Percentiles rank a stretch among this genome's conserved stretches.
Evolutionary conservation across 2,797 vertebrate genomes (phyloP).

Genomic region (Liasis olivaceus): DNA sequence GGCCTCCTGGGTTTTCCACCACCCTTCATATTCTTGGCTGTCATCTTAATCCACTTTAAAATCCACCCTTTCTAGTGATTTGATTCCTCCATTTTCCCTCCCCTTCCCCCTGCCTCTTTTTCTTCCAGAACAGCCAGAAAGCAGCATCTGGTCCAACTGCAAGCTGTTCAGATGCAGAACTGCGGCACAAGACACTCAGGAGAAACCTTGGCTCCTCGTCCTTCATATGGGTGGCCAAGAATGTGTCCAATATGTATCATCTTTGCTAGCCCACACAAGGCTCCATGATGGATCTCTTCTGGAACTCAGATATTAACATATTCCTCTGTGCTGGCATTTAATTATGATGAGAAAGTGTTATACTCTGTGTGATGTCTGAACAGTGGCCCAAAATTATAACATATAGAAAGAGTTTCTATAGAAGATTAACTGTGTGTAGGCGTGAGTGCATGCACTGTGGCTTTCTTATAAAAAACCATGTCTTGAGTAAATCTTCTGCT

Average conservation of each 20-base stretch:
- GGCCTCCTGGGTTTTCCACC: neutral
- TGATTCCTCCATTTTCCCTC: constrained; percentile 52
- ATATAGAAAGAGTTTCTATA: constrained; percentile 60
- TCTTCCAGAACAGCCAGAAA: constrained; percentile 49
- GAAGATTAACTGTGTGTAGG: constrained; percentile 50
- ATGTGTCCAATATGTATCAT: constrained; percentile 62
- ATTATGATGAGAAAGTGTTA: constrained; percentile 62
- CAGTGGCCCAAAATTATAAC: constrained; percentile 64
- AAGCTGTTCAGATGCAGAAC: constrained; percentile 54
- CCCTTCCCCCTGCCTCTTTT: constrained; percentile 22
- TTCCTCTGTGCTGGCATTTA: constrained; percentile 62
- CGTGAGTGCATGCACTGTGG: constrained; percentile 18
- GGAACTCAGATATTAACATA: constrained; percentile 43
- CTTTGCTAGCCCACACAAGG: constrained; percentile 65
- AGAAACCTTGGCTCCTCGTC: constrained; percentile 48
- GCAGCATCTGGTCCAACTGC: constrained; percentile 53
- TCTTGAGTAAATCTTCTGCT: constrained; percentile 54
- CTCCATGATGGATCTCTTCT: constrained; percentile 52
- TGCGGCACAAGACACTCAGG: constrained; percentile 19
- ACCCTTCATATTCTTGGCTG: constrained; percentile 38
- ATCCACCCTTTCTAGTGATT: constrained; percentile 40
- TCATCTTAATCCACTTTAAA: constrained; percentile 44
- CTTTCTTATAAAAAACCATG: constrained; percentile 56
- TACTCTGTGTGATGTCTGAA: constrained; percentile 63
- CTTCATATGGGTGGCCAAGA: constrained; percentile 56